Evolutionary conservation across 2,113 vertebrate species (phyloP).

Genomic region (Phoxinus phoxinus): DNA sequence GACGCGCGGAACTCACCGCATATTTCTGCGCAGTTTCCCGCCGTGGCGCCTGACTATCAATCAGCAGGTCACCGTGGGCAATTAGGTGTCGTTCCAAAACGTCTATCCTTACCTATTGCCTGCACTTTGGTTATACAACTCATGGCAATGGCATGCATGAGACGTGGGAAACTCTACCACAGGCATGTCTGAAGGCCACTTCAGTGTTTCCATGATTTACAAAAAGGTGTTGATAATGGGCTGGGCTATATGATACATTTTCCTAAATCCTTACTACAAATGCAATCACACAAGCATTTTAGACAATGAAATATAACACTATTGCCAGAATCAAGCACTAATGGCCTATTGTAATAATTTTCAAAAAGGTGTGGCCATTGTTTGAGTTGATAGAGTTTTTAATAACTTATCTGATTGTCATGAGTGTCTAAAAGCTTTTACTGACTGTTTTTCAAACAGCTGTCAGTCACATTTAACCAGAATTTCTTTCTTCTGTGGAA

Average conservation of each 20-base stretch:
- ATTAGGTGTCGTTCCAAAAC: constrained; percentile 31
- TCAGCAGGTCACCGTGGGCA: constrained; percentile 35
- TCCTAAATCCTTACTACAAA: background rate
- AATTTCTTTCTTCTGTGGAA: background rate
- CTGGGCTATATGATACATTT: background rate
- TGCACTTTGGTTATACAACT: constrained; percentile 16
- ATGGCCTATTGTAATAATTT: background rate
- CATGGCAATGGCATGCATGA: constrained; percentile 38
- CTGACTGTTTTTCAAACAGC: background rate
- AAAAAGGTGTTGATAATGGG: constrained; percentile 18
- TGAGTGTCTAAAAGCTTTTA: background rate
- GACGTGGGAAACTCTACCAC: constrained; percentile 28
- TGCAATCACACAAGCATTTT: background rate
- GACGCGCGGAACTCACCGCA: constrained; percentile 12
- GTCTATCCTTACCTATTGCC: constrained; percentile 16
- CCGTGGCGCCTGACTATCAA: constrained; percentile 25
- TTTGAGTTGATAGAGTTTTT: background rate
- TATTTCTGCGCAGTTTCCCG: constrained; percentile 25
- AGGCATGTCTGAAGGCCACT: constrained; percentile 24
- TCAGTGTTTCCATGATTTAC: constrained; percentile 23
- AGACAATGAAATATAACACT: background rate
- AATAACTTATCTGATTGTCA: background rate
- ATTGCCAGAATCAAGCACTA: constrained; percentile 11
- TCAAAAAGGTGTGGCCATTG: background rate
- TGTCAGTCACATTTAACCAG: background rate